Evolutionary conservation across 2,797 vertebrate genomes (phyloP).

Genomic region (Ctenopoma multispine): DNA sequence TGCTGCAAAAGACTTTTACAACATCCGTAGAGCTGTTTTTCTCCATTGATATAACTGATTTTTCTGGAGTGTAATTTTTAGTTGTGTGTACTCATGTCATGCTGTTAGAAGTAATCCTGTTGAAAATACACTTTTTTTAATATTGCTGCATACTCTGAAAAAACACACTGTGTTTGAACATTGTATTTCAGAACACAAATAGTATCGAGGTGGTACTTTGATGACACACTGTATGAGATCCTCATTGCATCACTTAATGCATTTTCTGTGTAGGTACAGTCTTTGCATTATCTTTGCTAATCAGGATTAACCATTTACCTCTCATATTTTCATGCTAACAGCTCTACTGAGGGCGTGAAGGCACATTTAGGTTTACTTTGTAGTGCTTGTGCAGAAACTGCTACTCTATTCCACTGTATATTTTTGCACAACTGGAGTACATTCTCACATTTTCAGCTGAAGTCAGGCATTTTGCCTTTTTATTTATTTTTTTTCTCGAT

Average conservation of each 20-base stretch:
- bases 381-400: slow-evolving; percentile 31
- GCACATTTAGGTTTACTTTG: slow-evolving; percentile 21
- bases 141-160: slow-evolving; percentile 26
- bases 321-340: slow-evolving; percentile 2
- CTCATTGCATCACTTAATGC: slow-evolving; percentile 19
- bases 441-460: slow-evolving; percentile 45
- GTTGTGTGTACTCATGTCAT: slow-evolving; percentile 22
- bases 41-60: slow-evolving; percentile 26
- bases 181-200: slow-evolving; percentile 19
- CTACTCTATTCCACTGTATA: slow-evolving; percentile 35
- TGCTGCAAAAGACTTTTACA: slow-evolving; percentile 59
- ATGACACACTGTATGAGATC: background rate
- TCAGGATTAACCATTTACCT: slow-evolving; percentile 21
- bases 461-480: slow-evolving; percentile 21
- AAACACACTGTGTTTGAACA: slow-evolving; percentile 9
- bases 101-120: slow-evolving; percentile 42
- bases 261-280: slow-evolving; percentile 46
- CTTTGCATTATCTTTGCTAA: slow-evolving; percentile 24
- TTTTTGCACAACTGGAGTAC: slow-evolving; percentile 51
- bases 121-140: slow-evolving; percentile 9
- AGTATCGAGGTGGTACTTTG: background rate
- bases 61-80: slow-evolving; percentile 50
- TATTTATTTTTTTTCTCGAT: too few relatives aligned
- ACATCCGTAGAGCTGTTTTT: slow-evolving; percentile 32
- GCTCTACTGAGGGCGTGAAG: slow-evolving; percentile 13